phyloP scores from a whole-genome alignment of 53 echinoderm and acorn worm genomes.

The Apostichopus leukothele region DNA sequence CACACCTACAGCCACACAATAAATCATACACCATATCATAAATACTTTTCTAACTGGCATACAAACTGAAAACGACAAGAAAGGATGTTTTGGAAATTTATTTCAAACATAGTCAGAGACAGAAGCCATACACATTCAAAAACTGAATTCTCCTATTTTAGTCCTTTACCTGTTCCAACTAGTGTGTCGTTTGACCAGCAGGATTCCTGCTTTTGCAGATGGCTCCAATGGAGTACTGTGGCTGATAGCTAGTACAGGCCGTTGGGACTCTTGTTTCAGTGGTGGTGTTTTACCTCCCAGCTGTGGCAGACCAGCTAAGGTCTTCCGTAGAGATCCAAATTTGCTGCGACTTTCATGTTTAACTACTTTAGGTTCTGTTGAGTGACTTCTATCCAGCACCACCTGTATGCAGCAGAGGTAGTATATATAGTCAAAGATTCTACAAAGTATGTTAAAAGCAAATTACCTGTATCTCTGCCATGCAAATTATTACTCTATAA shows the following conservation, averaged over 20 bases:
- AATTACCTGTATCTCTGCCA: no score
- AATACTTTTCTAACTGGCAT: no score
- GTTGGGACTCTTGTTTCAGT: background rate
- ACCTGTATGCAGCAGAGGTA: background rate
- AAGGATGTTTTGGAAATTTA: no score
- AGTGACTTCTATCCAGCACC: background rate
- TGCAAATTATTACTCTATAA: no score
- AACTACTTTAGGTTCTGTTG: background rate
- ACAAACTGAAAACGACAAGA: no score
- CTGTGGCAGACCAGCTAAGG: conserved; percentile 2
- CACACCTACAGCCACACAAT: no score
- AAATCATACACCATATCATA: no score
- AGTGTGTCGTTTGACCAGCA: conserved; percentile 29
- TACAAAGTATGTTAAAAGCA: no score
- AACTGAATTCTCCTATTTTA: no score
- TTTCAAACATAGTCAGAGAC: no score
- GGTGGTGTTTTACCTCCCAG: background rate
- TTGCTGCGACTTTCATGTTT: background rate
- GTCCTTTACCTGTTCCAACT: conserved; percentile 35
- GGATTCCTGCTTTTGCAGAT: conserved; percentile 12
- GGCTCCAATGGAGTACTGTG: conserved; percentile 15
- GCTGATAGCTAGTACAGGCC: background rate
- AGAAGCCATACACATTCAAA: no score
- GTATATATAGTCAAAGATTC: no score
- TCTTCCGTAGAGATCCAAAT: conserved; percentile 38